phyloP scores from a whole-genome alignment of 92 coral and sea anemone genomes.

The Paragorgia papillata region DNA sequence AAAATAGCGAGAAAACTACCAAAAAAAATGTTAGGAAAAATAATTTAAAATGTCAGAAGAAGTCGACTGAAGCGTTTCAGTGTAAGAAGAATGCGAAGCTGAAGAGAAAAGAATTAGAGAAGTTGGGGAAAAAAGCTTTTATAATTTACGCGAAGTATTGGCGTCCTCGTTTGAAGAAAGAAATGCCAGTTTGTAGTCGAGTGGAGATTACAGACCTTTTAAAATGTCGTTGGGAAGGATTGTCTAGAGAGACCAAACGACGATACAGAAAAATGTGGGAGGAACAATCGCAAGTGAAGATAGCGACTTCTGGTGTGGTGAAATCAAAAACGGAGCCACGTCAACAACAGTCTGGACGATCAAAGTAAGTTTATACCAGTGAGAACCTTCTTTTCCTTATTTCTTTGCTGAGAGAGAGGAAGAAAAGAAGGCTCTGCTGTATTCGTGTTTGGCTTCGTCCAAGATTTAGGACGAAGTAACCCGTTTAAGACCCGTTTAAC shows the following conservation, averaged over 20 bases:
- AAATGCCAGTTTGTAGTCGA: neutral
- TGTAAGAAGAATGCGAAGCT: neutral
- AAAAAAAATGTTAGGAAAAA: no score
- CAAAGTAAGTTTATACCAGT: neutral
- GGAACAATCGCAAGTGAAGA: neutral
- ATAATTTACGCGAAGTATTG: neutral
- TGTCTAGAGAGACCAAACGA: neutral
- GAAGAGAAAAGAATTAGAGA: neutral
- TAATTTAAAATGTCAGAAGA: no score
- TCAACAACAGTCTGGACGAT: neutral
- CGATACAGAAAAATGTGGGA: constrained; percentile 4
- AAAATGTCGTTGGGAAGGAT: constrained; percentile 5
- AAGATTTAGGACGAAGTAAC: no score
- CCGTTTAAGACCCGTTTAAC: no score
- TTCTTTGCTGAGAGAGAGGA: no score
- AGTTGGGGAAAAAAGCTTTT: neutral
- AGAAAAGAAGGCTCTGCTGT: no score
- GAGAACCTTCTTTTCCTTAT: no score
- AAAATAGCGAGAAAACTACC: no score
- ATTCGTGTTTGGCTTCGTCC: no score
- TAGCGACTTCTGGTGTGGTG: neutral
- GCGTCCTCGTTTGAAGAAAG: constrained; percentile 3
- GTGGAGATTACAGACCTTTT: neutral
- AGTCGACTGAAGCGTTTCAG: no score
- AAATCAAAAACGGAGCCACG: neutral